These are phyloP conservation scores for Carassius carassius DNA, from an alignment of 2,113 vertebrate species.

Conservation along the genomic window DNA sequence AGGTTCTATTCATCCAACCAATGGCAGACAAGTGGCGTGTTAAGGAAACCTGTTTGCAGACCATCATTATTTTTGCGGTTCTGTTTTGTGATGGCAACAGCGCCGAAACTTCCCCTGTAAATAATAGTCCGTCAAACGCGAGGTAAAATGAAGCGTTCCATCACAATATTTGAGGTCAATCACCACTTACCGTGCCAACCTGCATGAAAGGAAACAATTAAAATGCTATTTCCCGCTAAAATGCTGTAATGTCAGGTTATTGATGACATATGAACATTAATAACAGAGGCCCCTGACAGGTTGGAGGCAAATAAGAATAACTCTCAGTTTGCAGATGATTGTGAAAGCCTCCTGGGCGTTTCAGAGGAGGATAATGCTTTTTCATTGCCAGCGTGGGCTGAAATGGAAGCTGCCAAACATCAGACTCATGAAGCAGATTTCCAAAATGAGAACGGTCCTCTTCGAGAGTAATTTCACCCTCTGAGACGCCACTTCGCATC, in stretches of 20 bases:
- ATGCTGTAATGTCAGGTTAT: conserved; percentile 83
- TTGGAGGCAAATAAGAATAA: conserved; percentile 76
- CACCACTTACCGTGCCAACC: conserved; percentile 24
- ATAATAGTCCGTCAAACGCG: background rate
- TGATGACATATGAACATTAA: conserved; percentile 89
- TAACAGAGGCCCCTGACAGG: conserved; percentile 82
- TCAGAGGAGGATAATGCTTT: conserved; percentile 78
- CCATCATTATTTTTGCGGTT: background rate
- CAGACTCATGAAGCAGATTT: conserved; percentile 76
- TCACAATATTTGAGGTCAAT: conserved; percentile 42
- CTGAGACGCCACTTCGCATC: conserved; percentile 72
- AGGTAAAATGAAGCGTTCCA: conserved; percentile 20
- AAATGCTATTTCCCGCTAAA: conserved; percentile 81
- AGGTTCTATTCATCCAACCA: background rate
- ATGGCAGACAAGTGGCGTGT: no score
- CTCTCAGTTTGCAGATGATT: conserved; percentile 72
- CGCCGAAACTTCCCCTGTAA: conserved; percentile 51
- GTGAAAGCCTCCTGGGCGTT: conserved; percentile 77
- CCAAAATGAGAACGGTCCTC: conserved; percentile 81
- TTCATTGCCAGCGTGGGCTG: conserved; percentile 76
- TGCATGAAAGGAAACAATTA: conserved; percentile 77
- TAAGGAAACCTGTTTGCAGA: background rate
- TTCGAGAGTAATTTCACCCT: conserved; percentile 83
- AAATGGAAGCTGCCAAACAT: conserved; percentile 81
- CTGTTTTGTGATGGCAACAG: background rate